phyloP scores from a whole-genome alignment of 2,888 invertebrate species.

The Papilio protenor region DNA sequence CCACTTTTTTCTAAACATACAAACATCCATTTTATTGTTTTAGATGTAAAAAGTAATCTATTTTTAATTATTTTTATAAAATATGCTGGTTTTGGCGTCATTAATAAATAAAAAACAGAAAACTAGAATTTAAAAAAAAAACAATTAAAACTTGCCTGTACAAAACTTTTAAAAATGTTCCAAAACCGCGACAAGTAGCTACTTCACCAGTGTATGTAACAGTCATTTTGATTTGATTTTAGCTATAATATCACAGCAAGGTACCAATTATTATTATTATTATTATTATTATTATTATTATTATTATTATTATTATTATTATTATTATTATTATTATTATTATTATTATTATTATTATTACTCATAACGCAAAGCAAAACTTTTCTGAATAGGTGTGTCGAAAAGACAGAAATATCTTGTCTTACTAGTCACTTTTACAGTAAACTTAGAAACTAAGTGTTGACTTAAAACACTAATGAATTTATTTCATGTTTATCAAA shows the following conservation, averaged over 20 bases:
- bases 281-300: too few species aligned
- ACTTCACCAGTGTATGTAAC: slow-evolving; percentile 94
- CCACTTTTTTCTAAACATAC: too few species aligned
- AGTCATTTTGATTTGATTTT: slow-evolving; percentile 86
- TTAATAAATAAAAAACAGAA: too few species aligned
- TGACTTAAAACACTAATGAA: slow-evolving; percentile 4
- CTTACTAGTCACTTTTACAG: background rate
- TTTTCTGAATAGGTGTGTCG: slow-evolving; percentile 25
- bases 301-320: too few species aligned
- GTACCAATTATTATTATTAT: too few species aligned
- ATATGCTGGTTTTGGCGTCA: too few species aligned
- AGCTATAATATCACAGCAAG: slow-evolving; percentile 41
- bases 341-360: slow-evolving; percentile 9
- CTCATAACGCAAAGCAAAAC: slow-evolving; percentile 2
- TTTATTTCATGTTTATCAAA: slow-evolving; percentile 27
- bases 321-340: too few species aligned
- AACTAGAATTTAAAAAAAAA: background rate
- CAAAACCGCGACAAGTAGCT: slow-evolving; percentile 93
- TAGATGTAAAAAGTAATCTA: too few species aligned
- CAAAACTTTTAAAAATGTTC: slow-evolving; percentile 93
- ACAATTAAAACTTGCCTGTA: slow-evolving; percentile 85
- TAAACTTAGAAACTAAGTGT: background rate
- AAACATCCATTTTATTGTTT: too few species aligned
- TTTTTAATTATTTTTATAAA: too few species aligned
- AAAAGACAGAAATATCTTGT: background rate